Base-by-base conservation (phyloP, 2,888 invertebrate genomes). In the Cylloceria caligata region DNA sequence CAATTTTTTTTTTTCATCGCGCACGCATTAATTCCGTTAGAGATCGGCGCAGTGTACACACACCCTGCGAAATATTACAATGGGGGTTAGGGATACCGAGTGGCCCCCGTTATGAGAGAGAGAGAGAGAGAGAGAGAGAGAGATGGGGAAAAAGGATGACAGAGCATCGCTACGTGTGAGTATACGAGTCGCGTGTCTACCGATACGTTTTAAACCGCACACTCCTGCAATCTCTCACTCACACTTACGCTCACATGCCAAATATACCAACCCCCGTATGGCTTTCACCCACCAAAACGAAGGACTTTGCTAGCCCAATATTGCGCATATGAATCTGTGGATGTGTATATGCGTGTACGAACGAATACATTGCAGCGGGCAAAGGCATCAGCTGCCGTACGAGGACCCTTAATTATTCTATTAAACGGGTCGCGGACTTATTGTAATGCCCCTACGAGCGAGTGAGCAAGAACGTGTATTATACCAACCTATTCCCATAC, bases 351-450 rank as follows among this genome's bases (percentile, higher is more conserved):
- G 45, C 74, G 65, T 79, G 78, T 77, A 76, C 81, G 77, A 72
- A 81, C 72, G 82, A 85, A 67, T 75, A 65, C 64, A 71, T 13
- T 67, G 81, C 69, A 24, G 76, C 68, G 65, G 84, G 80, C 75
- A 64, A 86, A 86, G 87, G 90, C 90, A 91, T 91, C 92, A 91
- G 92, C 91, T 92, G 91, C 91, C 86, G 87, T 83, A 87, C 88
- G 88, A 91, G 89, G 89, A 88, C 89, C 92, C 90, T 91, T 92
- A 92, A 92, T 92, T 92, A 91, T 92, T 92, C 92, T 91, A 91
- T 92, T 92, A 91, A 92, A 91, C 90, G 88, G 90, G 87, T 88
- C 90, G 88, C 89, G 89, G 88, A 89, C 89, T 91, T 90, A 91
- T 91, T 91, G 92, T 90, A 87, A 88, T 87, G 87, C 86, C 85